A percentile compares a stretch with the other conserved stretches of the same genome.
Evolutionary conservation across 1,140 invertebrate genomes (phyloP).

Genomic region (Coenobita brevimanus): DNA sequence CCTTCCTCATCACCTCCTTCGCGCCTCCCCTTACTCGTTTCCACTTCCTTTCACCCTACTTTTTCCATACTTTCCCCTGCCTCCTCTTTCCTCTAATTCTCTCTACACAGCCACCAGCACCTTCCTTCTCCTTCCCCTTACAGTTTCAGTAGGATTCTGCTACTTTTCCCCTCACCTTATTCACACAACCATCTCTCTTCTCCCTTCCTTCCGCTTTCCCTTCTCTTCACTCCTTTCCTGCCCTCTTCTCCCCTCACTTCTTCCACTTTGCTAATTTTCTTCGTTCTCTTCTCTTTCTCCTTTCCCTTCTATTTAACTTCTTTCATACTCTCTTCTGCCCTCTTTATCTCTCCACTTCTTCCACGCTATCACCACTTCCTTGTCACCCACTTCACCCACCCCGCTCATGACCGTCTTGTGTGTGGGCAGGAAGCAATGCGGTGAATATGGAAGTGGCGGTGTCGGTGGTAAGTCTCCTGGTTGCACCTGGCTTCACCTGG

Average conservation of each 20-base stretch:
- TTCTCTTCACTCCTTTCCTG: not conserved
- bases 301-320: not conserved
- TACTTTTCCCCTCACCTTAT: not conserved
- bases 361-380: too few species aligned
- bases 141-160: not conserved
- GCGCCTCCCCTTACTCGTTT: not conserved
- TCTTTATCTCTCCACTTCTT: too few species aligned
- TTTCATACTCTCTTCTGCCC: too few species aligned
- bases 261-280: not conserved
- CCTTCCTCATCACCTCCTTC: not conserved
- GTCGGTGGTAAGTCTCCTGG: too few species aligned
- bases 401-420: too few species aligned
- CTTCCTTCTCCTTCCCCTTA: not conserved
- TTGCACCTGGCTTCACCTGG: too few species aligned
- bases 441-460: too few species aligned
- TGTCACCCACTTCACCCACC: too few species aligned
- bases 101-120: not conserved
- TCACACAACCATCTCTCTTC: not conserved
- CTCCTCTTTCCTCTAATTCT: not conserved
- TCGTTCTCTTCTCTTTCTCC: not conserved
- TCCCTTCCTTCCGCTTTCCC: not conserved
- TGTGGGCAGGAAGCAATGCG: too few species aligned
- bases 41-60: not conserved
- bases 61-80: not conserved
- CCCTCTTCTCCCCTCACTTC: not conserved